Evolutionary conservation across 64 coral and sea anemone species (phyloP).

Genomic region (Astreopora myriophthalma): DNA sequence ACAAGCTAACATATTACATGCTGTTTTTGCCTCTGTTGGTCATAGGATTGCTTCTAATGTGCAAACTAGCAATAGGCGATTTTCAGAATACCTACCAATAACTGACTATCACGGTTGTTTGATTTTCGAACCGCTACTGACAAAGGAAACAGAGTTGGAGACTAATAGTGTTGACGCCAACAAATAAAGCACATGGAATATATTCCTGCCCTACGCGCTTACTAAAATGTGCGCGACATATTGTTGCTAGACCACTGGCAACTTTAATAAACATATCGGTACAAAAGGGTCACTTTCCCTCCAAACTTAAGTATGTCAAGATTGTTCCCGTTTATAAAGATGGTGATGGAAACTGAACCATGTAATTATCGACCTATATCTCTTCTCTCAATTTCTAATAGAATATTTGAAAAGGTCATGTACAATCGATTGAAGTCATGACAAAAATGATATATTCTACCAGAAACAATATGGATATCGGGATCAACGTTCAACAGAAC

Average conservation of each 20-base stretch:
- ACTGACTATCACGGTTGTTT: slow-evolving; percentile 35
- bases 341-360: background rate
- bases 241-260: slow-evolving; percentile 36
- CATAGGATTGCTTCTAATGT: slow-evolving; percentile 31
- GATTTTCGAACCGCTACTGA: slow-evolving; percentile 18
- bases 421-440: background rate
- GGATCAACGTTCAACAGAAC: background rate
- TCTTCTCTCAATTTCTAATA: background rate
- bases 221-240: slow-evolving; percentile 20
- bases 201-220: slow-evolving; percentile 43
- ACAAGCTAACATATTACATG: slow-evolving; percentile 30
- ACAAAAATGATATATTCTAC: background rate
- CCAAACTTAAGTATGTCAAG: slow-evolving; percentile 1
- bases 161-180: background rate
- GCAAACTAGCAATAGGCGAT: slow-evolving; percentile 14
- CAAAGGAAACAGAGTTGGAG: slow-evolving; percentile 44
- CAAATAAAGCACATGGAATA: slow-evolving; percentile 24
- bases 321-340: slow-evolving; percentile 19
- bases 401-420: background rate
- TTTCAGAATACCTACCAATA: slow-evolving; percentile 16
- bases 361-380: background rate
- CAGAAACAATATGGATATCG: background rate
- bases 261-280: slow-evolving; percentile 45
- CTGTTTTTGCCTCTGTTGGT: slow-evolving; percentile 41
- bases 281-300: background rate